These are phyloP conservation scores for Ramphastos sulfuratus DNA, from an alignment of 2,113 vertebrate species.

Conservation along the genomic window DNA sequence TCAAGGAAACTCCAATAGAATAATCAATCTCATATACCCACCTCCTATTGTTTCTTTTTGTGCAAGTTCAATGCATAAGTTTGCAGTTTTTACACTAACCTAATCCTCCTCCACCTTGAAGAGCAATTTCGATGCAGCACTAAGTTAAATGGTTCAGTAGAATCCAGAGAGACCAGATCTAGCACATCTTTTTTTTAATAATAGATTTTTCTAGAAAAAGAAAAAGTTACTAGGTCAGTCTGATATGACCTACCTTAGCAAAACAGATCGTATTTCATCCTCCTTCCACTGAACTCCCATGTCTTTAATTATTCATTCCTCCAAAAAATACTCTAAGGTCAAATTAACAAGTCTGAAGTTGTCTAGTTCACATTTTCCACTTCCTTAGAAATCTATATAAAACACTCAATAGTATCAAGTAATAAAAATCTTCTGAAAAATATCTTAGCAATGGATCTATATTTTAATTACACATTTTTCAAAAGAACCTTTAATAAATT, in stretches of 20 bases:
- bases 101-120: neutral
- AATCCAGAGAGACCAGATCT: constrained; percentile 36
- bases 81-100: neutral
- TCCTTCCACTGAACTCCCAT: neutral
- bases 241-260: constrained; percentile 20
- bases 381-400: neutral
- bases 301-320: constrained; percentile 33
- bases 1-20: neutral
- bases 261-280: neutral
- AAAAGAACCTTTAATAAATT: neutral
- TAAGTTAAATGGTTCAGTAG: neutral
- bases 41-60: neutral
- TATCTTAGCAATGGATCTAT: neutral
- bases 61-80: neutral
- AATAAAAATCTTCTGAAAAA: neutral
- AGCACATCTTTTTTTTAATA: neutral
- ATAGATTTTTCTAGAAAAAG: constrained; percentile 28
- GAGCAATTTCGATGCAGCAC: neutral
- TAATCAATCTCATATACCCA: neutral
- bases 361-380: neutral
- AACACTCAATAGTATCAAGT: neutral
- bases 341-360: constrained; percentile 7
- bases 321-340: neutral
- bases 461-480: neutral
- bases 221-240: constrained; percentile 49